Evolutionary conservation across 2,113 vertebrate species (phyloP).

Genomic region (Vireo altiloquus): DNA sequence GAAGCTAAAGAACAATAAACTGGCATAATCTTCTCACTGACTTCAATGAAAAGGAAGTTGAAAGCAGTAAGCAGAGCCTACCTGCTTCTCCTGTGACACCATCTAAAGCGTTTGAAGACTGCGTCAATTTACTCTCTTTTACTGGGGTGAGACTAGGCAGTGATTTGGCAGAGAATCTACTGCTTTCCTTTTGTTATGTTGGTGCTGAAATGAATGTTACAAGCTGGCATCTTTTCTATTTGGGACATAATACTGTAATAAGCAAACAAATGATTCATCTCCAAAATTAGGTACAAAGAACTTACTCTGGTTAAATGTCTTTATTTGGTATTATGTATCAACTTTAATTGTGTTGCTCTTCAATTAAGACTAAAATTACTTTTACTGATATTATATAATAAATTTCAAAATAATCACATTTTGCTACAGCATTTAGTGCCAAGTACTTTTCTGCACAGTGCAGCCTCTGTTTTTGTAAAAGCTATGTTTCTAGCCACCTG

Average conservation of each 20-base stretch:
- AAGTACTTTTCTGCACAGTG: not conserved
- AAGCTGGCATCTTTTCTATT: not conserved
- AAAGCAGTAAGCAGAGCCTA: not conserved
- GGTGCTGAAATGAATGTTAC: not conserved
- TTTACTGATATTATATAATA: not conserved
- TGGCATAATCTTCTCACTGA: not conserved
- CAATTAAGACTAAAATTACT: not conserved
- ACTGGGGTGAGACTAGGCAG: not conserved
- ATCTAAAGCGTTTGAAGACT: not conserved
- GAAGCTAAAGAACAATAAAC: not conserved
- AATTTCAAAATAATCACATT: not conserved
- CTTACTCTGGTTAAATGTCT: not conserved
- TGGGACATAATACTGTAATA: not conserved
- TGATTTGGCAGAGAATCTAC: not conserved
- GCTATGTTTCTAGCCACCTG: not conserved
- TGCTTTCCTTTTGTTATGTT: not conserved
- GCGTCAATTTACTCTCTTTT: not conserved
- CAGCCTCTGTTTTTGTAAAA: not conserved
- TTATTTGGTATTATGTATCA: not conserved
- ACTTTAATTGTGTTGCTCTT: not conserved
- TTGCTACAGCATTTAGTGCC: not conserved
- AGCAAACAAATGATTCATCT: not conserved
- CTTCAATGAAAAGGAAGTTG: not conserved
- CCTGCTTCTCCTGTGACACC: not conserved
- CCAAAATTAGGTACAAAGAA: not conserved